Conservation (phyloP, 2,797 vertebrate genomes). For the Rhadinocentrus ornatus region DNA sequence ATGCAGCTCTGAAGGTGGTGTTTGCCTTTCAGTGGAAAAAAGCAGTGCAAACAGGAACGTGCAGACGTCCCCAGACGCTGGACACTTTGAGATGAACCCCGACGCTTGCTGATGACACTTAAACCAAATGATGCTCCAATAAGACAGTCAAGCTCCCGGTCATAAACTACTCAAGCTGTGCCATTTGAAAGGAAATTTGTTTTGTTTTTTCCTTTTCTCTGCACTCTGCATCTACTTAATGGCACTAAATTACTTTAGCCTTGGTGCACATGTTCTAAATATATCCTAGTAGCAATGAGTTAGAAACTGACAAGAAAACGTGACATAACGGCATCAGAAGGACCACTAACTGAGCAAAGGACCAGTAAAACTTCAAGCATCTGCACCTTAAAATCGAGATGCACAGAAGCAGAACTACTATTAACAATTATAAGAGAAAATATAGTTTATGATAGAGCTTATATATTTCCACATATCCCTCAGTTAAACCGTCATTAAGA, state of each 20-base stretch:
- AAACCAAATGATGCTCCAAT: conserved; percentile 50
- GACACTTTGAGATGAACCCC: conserved; percentile 52
- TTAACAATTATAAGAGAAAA: background rate
- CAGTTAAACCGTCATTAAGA: conserved; percentile 16
- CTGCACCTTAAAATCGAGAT: background rate
- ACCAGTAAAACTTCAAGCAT: conserved; percentile 58
- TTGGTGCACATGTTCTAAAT: conserved; percentile 42
- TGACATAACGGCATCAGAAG: conserved; percentile 39
- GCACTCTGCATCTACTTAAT: conserved; percentile 38
- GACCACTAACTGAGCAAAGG: conserved; percentile 28
- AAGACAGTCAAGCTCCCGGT: conserved; percentile 40
- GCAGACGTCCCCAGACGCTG: conserved; percentile 63
- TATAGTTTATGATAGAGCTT: background rate
- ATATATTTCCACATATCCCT: conserved; percentile 3
- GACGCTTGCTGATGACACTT: conserved; percentile 60
- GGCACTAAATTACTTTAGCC: conserved; percentile 52
- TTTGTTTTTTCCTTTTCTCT: conserved; percentile 29
- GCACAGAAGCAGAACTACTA: conserved; percentile 14
- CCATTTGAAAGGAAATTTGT: conserved; percentile 50
- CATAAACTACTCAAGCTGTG: conserved; percentile 59
- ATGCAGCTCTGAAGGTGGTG: conserved; percentile 57
- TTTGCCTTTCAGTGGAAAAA: conserved; percentile 75
- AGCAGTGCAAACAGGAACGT: conserved; percentile 71
- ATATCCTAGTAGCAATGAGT: conserved; percentile 31
- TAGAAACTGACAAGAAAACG: conserved; percentile 53